Conservation (phyloP, 2,888 invertebrate genomes). For the Dynastes hyllus region DNA sequence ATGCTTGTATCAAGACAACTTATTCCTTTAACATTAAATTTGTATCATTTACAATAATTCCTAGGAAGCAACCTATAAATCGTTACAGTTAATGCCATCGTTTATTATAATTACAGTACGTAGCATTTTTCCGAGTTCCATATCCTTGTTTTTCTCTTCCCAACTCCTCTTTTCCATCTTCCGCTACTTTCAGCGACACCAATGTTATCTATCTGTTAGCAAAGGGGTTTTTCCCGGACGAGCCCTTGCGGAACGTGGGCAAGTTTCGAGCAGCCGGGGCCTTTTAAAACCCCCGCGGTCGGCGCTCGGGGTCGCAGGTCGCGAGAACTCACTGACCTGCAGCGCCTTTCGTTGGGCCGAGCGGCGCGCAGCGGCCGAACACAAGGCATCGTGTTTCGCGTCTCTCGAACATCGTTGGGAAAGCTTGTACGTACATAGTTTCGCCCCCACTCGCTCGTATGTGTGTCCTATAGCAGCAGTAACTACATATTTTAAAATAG, state of each 20-base stretch:
- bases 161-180: no score
- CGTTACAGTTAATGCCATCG: no score
- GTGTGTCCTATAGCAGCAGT: no score
- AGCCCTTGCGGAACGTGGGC: constrained; percentile 59
- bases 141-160: no score
- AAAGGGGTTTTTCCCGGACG: constrained; percentile 58
- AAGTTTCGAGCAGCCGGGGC: constrained; percentile 63
- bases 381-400: constrained; percentile 54
- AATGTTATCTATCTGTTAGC: constrained; percentile 59
- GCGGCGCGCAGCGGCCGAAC: constrained; percentile 48
- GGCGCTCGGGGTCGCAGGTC: constrained; percentile 65
- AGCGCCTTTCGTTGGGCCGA: constrained; percentile 56
- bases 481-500: no score
- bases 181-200: constrained; percentile 49
- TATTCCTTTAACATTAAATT: no score
- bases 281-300: not conserved
- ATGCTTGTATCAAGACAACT: no score
- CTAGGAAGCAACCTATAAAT: no score
- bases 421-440: not conserved
- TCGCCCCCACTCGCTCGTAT: not conserved
- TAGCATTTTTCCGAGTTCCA: constrained; percentile 52
- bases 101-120: constrained; percentile 46
- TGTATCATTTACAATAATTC: no score
- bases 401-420: constrained; percentile 10
- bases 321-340: constrained; percentile 70